These are phyloP conservation scores for Sorex araneus DNA, from an alignment of 2,113 vertebrate genomes.

Conservation along the genomic window DNA sequence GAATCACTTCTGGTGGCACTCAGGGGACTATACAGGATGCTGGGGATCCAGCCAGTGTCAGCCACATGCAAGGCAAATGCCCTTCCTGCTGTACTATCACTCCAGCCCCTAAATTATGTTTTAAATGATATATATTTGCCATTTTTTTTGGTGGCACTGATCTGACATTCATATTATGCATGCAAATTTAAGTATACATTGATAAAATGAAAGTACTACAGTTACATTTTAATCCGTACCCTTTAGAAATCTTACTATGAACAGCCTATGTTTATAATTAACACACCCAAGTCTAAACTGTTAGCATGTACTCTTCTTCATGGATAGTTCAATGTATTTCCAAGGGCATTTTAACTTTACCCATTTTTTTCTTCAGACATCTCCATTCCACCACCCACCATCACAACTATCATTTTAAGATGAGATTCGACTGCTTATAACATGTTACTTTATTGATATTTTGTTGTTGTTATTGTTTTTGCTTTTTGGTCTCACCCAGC, in stretches of 20 bases:
- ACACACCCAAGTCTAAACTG: neutral
- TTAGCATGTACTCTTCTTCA: neutral
- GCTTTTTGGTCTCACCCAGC: too few relatives aligned
- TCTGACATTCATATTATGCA: neutral
- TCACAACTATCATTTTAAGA: neutral
- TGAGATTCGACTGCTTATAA: neutral
- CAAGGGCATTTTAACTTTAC: neutral
- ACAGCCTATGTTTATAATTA: conserved; percentile 12
- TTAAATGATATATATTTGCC: neutral
- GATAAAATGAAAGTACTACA: neutral
- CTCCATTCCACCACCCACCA: neutral
- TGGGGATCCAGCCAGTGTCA: too few relatives aligned
- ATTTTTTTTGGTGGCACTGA: neutral
- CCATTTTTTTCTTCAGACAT: neutral
- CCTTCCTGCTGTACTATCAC: too few relatives aligned
- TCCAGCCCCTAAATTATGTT: neutral
- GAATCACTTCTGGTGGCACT: too few relatives aligned
- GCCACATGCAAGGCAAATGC: too few relatives aligned
- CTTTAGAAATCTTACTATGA: conserved; percentile 3
- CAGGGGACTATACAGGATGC: too few relatives aligned
- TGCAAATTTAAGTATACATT: neutral
- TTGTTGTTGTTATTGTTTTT: too few relatives aligned
- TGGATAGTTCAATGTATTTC: neutral
- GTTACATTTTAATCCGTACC: neutral
- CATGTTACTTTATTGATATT: neutral